Base-by-base conservation (phyloP, 2,113 vertebrate genomes). In the Melanocharis versteri region DNA sequence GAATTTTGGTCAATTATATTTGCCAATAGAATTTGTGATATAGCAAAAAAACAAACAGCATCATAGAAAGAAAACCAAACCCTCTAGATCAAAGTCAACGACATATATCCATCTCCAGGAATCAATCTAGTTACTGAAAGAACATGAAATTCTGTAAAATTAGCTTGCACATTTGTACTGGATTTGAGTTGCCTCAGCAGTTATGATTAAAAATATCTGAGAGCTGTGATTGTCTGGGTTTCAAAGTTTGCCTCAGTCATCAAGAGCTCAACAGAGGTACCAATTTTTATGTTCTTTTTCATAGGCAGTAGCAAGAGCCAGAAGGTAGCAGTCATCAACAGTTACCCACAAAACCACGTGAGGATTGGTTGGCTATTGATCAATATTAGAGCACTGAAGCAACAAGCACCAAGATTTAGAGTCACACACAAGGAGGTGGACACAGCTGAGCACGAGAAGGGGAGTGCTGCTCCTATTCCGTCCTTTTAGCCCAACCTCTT, bases 401-500 rank as follows among this genome's bases (percentile, higher is more conserved):
- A 90, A 2, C 31, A 50, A 56, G 10, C 68, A 37, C 21, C 8
- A 26, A 64, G 68, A 51, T 13, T 27, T 37, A 31, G 45, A 35
- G 18, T 65, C 35, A 7, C 1, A 2, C 42, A 50, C 23, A 21
- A 37, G 57, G 51, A 39, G 60, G 42, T 54, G n/a, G 57, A 33
- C 42, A 53, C 53, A 58, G 21, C 18, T 65, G 75, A 87, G 70
- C 33, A 61, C 0, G 0, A 7, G 0, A 15, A 80, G 33, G 23
- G 47, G 31, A 82, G 53, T 56, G 56, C 14, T 89, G 44, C 28
- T 45, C 15, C 79, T 77, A 10, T 33, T 40, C 44, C 50, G 89
- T 85, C 84, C 79, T 87, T 65, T 61, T 37, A 73, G 20, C 64
- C 42, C 83, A 83, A 2, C 62, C 77, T 85, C 64, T 83, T 92